Base-by-base conservation (phyloP, 2,113 vertebrate species). In the Neolamprologus tretocephalus region DNA sequence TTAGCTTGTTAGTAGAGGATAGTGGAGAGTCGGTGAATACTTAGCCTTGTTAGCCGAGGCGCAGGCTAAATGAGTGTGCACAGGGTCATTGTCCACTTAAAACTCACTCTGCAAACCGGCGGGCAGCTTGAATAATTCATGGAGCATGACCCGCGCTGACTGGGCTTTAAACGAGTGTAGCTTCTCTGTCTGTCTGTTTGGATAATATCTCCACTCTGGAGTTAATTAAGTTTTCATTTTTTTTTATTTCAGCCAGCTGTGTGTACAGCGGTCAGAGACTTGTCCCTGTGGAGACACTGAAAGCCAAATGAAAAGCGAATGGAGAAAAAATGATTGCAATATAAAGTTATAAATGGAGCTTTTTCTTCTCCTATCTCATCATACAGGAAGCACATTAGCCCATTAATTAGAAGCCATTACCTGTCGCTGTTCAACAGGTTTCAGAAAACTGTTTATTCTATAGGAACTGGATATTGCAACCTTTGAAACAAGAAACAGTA, bases 11-110 rank as follows among this genome's bases (percentile, higher is more conserved):
- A 96, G 96, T 92, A 88, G 91, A 92, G 95, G 92, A 95, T 91
- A 93, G 91, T 89, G 93, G 90, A 93, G 91, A 94, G 94, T 89
- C 89, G 82, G 88, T 88, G 92, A 93, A 95, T 94, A 92, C 95
- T 95, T 93, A 93, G 93, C 94, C 95, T 96, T 95, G 95, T 96
- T 96, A 95, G 94, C 92, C 40, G 84, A 90, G 91, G 94, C 88
- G 89, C 93, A 91, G 93, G 95, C 94, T 95, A 95, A 96, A 94
- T 95, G 95, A 94, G 91, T 95, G 94, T 94, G 92, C 92, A 89
- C 89, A 78, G 95, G 96, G 96, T 96, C 96, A 96, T 93, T 96
- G 96, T 96, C 95, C 95, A 96, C 95, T 96, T 95, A 94, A 96
- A 94, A 94, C 93, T 95, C 89, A 57, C 94, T 94, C 90, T 89